Base-by-base conservation (phyloP, 1,140 invertebrate genomes). In the Dermatophagoides farinae region DNA sequence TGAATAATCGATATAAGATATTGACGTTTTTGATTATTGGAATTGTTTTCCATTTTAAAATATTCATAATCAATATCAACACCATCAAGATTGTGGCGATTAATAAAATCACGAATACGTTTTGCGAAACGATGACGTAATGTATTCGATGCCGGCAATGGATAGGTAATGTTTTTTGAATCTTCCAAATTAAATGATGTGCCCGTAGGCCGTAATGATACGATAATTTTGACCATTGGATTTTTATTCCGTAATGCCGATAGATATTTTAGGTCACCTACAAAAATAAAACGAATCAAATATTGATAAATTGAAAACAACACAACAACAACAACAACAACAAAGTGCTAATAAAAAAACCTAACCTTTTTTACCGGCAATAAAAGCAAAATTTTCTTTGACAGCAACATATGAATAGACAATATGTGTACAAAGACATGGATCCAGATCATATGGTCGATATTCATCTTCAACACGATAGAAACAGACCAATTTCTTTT, bases 331-430 rank as follows among this genome's bases (percentile, higher is more conserved):
- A 10, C 11, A n/a, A 10, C n/a, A 12, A 51, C 49, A 12, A 11
- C 12, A 10, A 51, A 20, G 49, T 23, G 49, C 49, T 10, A 8
- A 9, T n/a, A 18, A 6, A 39, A 16, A 38, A 20, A 37, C 68
- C 46, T 73, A 57, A 64, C 62, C 62, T 59, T 64, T 64, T 60
- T 61, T 64, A 16, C 62, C 62, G 23, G 62, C 62, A 44, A 64
- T 61, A 22, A 64, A 64, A 16, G 62, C 58, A 47, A 64, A 60
- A 59, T 64, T 64, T 16, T 64, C 53, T 23, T 55, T 61, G 0
- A 64, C 60, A 4, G 57, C 62, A 37, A 64, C 60, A 44, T 61
- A 64, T 22, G 59, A 61, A 51, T 63, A 62, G 18, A 64, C 16
- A 10, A 65, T 44, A 25, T 64, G 63, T 18, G 62, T 61, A 37